phyloP scores from a whole-genome alignment of 2,888 invertebrate species.

The Liodrosophila aerea region DNA sequence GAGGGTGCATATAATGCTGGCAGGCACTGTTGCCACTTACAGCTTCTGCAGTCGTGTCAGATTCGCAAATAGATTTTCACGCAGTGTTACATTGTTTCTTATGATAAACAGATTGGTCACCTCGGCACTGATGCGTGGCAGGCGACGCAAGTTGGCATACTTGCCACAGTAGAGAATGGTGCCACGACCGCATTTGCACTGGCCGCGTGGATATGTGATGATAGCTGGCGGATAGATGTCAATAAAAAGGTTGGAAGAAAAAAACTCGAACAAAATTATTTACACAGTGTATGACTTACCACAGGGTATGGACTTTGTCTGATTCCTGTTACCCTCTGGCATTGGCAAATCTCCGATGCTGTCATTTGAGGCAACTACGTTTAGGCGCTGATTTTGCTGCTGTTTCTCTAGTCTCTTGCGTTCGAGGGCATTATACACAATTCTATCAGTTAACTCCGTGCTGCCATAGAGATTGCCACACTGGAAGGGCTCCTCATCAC shows the following conservation, averaged over 20 bases:
- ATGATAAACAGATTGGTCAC: slow-evolving; percentile 79
- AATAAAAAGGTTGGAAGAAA: slow-evolving; percentile 4
- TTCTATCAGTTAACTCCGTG: slow-evolving; percentile 79
- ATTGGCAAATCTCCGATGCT: slow-evolving; percentile 39
- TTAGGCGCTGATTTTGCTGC: slow-evolving; percentile 34
- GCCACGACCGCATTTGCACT: slow-evolving; percentile 72
- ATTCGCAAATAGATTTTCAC: slow-evolving; percentile 67
- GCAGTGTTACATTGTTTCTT: slow-evolving; percentile 77
- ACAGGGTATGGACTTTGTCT: slow-evolving; percentile 37
- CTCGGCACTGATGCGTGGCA: slow-evolving; percentile 71
- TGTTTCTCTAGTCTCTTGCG: slow-evolving; percentile 55
- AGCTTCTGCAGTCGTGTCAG: slow-evolving; percentile 67
- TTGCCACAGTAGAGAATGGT: slow-evolving; percentile 75
- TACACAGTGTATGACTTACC: too few species aligned
- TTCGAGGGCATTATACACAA: slow-evolving; percentile 79
- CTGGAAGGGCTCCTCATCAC: slow-evolving; percentile 83
- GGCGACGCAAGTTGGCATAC: slow-evolving; percentile 62
- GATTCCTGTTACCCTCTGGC: slow-evolving; percentile 36
- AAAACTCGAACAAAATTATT: slow-evolving; percentile 2
- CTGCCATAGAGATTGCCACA: slow-evolving; percentile 82
- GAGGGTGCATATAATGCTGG: background rate
- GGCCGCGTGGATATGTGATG: slow-evolving; percentile 78
- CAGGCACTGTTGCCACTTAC: slow-evolving; percentile 58
- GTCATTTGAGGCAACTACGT: slow-evolving; percentile 32
- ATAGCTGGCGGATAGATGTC: slow-evolving; percentile 64